phyloP scores from a whole-genome alignment of 1,140 invertebrate species.

The Danaus melanippus region DNA sequence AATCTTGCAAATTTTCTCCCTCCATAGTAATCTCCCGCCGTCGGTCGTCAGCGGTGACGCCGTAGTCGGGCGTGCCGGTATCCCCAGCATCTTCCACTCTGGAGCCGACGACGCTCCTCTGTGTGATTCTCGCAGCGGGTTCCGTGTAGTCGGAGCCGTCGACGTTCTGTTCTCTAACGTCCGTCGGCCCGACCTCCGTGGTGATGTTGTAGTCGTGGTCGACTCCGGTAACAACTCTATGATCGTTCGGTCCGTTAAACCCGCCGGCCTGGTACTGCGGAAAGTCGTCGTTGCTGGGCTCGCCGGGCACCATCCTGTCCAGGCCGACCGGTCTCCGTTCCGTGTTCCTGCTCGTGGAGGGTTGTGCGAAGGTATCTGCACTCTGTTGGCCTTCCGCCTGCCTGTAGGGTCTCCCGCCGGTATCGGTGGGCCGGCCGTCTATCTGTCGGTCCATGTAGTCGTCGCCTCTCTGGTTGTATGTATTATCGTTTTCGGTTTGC shows the following conservation, averaged over 20 bases:
- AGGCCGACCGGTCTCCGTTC: constrained; percentile 60
- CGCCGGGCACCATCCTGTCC: constrained; percentile 66
- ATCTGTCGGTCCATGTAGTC: constrained; percentile 65
- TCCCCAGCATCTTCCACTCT: constrained; percentile 31
- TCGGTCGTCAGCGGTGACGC: constrained; percentile 44
- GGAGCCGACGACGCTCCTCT: constrained; percentile 50
- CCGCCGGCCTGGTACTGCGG: constrained; percentile 43
- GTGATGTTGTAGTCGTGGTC: constrained; percentile 52
- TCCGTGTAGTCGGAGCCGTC: constrained; percentile 68
- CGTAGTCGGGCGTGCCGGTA: constrained; percentile 40
- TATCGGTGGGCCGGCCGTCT: constrained; percentile 61
- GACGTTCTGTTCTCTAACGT: constrained; percentile 62
- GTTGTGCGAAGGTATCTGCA: constrained; percentile 49
- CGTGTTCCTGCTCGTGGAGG: constrained; percentile 28
- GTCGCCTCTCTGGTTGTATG: constrained; percentile 52
- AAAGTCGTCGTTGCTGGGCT: constrained; percentile 59
- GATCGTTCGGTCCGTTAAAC: constrained; percentile 42
- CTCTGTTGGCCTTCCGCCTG: constrained; percentile 64
- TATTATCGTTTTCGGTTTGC: constrained; percentile 48
- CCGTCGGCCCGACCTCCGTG: constrained; percentile 35
- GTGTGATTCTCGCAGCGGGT: constrained; percentile 40
- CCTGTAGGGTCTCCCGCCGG: constrained; percentile 44
- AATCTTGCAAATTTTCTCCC: constrained; percentile 74
- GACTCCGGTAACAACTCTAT: constrained; percentile 68
- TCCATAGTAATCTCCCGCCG: constrained; percentile 73